Evolutionary conservation across 2,888 invertebrate genomes (phyloP).

Genomic region (Meandrusa payeni): DNA sequence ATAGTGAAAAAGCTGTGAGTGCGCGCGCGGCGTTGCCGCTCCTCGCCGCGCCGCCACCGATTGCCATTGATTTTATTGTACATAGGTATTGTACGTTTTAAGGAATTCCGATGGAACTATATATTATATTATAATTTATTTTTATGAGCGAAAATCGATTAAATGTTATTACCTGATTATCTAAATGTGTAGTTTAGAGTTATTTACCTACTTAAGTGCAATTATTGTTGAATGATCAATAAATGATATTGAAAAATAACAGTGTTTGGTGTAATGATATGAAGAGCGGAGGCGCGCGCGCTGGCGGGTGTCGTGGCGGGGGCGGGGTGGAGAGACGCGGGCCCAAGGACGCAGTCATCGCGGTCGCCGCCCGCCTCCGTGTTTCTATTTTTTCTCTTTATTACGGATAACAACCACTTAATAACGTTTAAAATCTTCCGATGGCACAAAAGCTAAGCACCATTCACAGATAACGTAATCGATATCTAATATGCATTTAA

Average conservation of each 20-base stretch:
- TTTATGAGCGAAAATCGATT: conserved; percentile 35
- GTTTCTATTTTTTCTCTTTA: too few relatives aligned
- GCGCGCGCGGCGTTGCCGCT: conserved; percentile 33
- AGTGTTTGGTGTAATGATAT: conserved; percentile 25
- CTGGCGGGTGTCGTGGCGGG: conserved; percentile 2
- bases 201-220: conserved; percentile 59
- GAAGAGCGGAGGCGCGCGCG: background rate
- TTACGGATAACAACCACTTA: too few relatives aligned
- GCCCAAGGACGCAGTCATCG: conserved; percentile 17
- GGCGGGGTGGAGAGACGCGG: background rate
- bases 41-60: conserved; percentile 26
- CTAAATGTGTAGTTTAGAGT: conserved; percentile 65
- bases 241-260: conserved; percentile 41
- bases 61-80: conserved; percentile 38
- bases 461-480: too few relatives aligned
- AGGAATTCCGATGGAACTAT: conserved; percentile 42
- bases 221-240: conserved; percentile 68
- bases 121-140: conserved; percentile 38
- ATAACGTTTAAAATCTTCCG: too few relatives aligned
- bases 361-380: background rate
- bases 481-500: too few relatives aligned
- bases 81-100: conserved; percentile 36
- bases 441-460: too few relatives aligned
- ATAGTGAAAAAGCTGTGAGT: conserved; percentile 94
- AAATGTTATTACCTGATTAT: conserved; percentile 66